A percentile compares a stretch with the other conserved stretches of the same genome.
These are phyloP conservation scores for Ichneumoninae sp. DNA, from an alignment of 2,888 invertebrate species.

Conservation along the genomic window DNA sequence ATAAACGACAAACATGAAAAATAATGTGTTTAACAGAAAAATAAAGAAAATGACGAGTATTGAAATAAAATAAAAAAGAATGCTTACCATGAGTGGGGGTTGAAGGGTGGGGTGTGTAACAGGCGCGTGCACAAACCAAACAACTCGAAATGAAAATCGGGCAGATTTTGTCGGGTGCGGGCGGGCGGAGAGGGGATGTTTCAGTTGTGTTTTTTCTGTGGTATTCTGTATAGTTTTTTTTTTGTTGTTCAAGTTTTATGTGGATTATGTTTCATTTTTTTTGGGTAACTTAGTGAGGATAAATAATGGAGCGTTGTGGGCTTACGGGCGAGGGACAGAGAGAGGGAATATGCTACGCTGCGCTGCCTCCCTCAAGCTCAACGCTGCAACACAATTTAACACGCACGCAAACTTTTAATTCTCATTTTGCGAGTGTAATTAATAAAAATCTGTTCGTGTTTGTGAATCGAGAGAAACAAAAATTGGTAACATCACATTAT, in stretches of 20 bases:
- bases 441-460: conserved; percentile 50
- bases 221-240: conserved; percentile 51
- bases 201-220: conserved; percentile 49
- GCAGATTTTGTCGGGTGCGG: conserved; percentile 80
- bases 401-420: conserved; percentile 84
- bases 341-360: conserved; percentile 82
- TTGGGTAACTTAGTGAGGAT: conserved; percentile 65
- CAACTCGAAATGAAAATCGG: conserved; percentile 85
- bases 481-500: conserved; percentile 8
- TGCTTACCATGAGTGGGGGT: conserved; percentile 84
- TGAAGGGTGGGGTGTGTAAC: conserved; percentile 84
- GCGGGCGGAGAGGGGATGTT: conserved; percentile 61
- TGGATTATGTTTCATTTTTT: conserved; percentile 56
- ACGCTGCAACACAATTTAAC: conserved; percentile 85
- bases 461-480: conserved; percentile 35
- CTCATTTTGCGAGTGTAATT: conserved; percentile 62
- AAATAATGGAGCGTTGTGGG: conserved; percentile 68
- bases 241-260: conserved; percentile 59
- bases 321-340: conserved; percentile 75
- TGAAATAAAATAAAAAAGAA: conserved; percentile 84
- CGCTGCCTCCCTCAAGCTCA: conserved; percentile 85
- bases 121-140: conserved; percentile 85
- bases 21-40: conserved; percentile 48
- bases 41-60: conserved; percentile 72
- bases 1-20: conserved; percentile 51